A percentile compares a stretch with the other conserved stretches of the same genome.
These are phyloP conservation scores for Pampusana beccarii DNA, from an alignment of 2,113 vertebrate species.

Conservation along the genomic window DNA sequence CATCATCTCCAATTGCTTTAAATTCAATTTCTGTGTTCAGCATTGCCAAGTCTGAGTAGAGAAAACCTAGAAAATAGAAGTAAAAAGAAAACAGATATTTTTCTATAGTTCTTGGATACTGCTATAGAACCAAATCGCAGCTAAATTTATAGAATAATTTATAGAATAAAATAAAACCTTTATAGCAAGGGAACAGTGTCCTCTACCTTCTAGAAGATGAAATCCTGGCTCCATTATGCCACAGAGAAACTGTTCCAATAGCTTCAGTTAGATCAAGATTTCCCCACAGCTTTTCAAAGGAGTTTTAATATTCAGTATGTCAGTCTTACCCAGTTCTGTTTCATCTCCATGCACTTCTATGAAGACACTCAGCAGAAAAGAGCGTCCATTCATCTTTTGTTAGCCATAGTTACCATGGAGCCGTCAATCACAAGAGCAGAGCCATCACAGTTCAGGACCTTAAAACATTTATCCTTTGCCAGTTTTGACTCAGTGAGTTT, in stretches of 20 bases:
- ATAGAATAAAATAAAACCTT: neutral
- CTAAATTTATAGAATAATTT: neutral
- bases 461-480: neutral
- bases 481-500: neutral
- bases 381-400: neutral
- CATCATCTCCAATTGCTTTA: neutral
- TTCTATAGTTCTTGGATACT: neutral
- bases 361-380: neutral
- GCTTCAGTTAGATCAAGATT: neutral
- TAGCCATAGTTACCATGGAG: neutral
- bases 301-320: neutral
- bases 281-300: neutral
- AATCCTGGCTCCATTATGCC: neutral
- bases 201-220: neutral
- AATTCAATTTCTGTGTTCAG: neutral
- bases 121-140: neutral
- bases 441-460: neutral
- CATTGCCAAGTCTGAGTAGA: neutral
- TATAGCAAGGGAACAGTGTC: neutral
- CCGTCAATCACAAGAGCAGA: neutral
- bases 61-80: neutral
- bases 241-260: neutral
- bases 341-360: neutral
- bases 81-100: neutral
- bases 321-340: neutral